These are phyloP conservation scores for Tautogolabrus adspersus DNA, from an alignment of 2,113 vertebrate genomes.

Conservation along the genomic window DNA sequence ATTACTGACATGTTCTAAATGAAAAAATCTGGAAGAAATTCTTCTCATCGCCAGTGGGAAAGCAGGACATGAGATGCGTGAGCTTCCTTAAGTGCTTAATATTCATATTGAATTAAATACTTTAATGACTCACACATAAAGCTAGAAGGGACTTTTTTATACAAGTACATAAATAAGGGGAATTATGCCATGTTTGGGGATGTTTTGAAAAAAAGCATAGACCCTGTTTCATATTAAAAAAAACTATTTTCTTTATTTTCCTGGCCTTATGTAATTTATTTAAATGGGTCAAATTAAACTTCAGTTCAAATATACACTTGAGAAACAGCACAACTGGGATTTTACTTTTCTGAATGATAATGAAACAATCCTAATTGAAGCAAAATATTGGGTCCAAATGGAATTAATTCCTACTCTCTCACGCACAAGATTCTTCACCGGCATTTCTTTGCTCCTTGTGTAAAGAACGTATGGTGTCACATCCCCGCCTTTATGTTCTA, in stretches of 20 bases:
- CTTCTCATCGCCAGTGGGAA: background rate
- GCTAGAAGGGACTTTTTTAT: background rate
- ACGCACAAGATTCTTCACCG: too few species aligned
- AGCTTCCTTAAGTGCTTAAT: constrained; percentile 9
- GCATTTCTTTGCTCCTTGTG: constrained; percentile 5
- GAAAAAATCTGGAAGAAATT: constrained; percentile 4
- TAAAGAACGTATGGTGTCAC: constrained; percentile 37
- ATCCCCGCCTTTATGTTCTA: constrained; percentile 44
- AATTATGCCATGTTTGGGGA: constrained; percentile 1
- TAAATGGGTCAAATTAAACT: constrained; percentile 1
- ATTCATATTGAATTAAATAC: constrained; percentile 29
- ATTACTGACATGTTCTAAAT: background rate
- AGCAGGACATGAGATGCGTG: background rate
- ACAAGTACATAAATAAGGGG: background rate
- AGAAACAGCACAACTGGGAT: background rate
- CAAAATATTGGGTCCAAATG: too few species aligned
- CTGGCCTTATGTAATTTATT: background rate
- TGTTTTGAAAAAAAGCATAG: background rate
- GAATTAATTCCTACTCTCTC: background rate
- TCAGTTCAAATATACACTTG: constrained; percentile 11
- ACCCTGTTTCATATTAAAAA: background rate
- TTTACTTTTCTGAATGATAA: too few species aligned
- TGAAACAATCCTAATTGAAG: too few species aligned
- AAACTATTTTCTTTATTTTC: background rate
- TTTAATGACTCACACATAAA: constrained; percentile 25